phyloP scores from a whole-genome alignment of 2,113 vertebrate species.

The Ariopsis seemanni region DNA sequence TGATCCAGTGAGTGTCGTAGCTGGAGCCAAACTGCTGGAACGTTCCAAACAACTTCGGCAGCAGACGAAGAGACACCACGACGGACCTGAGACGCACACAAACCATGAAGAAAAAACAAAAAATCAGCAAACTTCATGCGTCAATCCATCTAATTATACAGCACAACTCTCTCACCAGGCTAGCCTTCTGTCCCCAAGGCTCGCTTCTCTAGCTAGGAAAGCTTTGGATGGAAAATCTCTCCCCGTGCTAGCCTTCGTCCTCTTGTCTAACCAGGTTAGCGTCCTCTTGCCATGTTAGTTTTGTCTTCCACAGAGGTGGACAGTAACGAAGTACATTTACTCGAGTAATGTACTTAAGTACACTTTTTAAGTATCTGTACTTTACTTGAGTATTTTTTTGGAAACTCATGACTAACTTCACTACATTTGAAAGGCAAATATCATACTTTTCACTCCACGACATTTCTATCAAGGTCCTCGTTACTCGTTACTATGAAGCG shows the following conservation, averaged over 20 bases:
- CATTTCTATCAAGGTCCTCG: too few relatives aligned
- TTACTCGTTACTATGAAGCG: too few relatives aligned
- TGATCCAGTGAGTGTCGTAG: conserved; percentile 99
- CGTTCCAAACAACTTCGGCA: conserved; percentile 96
- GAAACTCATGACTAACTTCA: too few relatives aligned
- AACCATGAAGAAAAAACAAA: neutral
- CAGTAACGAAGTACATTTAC: too few relatives aligned
- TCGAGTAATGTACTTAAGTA: too few relatives aligned
- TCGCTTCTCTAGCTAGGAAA: neutral
- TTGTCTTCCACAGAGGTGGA: too few relatives aligned
- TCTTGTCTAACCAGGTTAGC: neutral
- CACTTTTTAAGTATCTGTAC: too few relatives aligned
- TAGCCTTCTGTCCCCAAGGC: neutral
- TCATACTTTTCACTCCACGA: too few relatives aligned
- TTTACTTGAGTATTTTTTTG: too few relatives aligned
- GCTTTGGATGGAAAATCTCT: too few relatives aligned
- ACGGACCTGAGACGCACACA: conserved; percentile 83
- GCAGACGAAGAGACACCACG: conserved; percentile 93
- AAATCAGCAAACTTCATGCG: neutral
- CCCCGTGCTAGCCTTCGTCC: too few relatives aligned
- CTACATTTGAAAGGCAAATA: too few relatives aligned
- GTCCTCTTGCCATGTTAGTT: neutral
- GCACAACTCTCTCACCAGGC: neutral
- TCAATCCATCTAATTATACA: neutral
- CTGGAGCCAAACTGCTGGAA: conserved; percentile 99